Conservation (phyloP, 2,113 vertebrate species). For the Cairina moschata region DNA sequence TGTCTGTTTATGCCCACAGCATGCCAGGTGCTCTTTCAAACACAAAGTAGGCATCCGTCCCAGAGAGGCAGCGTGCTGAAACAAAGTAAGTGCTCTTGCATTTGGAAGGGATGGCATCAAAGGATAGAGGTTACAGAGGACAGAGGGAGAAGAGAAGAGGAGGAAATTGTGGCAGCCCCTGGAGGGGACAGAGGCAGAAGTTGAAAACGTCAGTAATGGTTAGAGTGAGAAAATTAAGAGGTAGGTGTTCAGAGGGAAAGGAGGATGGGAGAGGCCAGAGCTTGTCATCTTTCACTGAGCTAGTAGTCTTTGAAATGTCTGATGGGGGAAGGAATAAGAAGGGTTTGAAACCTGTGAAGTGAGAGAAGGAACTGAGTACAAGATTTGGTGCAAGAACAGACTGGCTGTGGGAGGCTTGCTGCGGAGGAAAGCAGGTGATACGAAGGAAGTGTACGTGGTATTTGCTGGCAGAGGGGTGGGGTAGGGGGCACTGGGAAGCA, state of each 20-base stretch:
- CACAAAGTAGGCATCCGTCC: not conserved
- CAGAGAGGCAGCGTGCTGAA: not conserved
- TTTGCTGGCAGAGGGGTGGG: not conserved
- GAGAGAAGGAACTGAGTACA: not conserved
- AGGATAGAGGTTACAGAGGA: not conserved
- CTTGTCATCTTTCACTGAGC: not conserved
- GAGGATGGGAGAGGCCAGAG: not conserved
- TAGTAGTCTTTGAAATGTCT: slow-evolving; percentile 18
- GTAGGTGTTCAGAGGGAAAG: not conserved
- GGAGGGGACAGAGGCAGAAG: not conserved
- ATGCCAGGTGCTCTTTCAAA: not conserved
- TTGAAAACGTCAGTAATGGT: not conserved
- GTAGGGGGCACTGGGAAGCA: slow-evolving; percentile 27
- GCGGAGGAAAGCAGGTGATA: not conserved
- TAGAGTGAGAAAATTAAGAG: not conserved
- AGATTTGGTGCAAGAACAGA: slow-evolving; percentile 33
- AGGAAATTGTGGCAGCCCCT: not conserved
- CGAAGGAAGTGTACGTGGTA: not conserved
- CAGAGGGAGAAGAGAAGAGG: not conserved
- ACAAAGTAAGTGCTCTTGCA: not conserved
- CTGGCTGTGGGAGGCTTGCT: slow-evolving; percentile 59
- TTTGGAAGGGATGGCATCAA: not conserved
- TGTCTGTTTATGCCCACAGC: slow-evolving; percentile 11
- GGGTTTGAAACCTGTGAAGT: slow-evolving; percentile 24
- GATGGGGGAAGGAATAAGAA: not conserved